Percentiles rank a stretch among this genome's conserved stretches.
Conservation (phyloP, 2,113 vertebrate species). For the Toxotes chatareus region DNA sequence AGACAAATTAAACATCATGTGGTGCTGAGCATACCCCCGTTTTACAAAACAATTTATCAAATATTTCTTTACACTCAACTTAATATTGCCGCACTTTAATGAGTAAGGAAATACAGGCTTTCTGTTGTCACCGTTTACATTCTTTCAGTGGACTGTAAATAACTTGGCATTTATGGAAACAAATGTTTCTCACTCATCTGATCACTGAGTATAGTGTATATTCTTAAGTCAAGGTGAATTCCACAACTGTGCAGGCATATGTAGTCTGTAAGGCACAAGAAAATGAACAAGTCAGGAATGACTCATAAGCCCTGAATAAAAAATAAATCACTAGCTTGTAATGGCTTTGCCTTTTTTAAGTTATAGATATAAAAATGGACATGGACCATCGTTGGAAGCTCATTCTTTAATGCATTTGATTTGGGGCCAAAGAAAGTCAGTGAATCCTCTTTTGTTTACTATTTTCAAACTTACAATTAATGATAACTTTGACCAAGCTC, state of each 20-base stretch:
- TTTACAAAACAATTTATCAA: constrained; percentile 27
- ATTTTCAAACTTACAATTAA: constrained; percentile 32
- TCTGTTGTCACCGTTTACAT: constrained; percentile 28
- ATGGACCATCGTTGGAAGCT: constrained; percentile 12
- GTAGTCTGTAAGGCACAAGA: constrained; percentile 7
- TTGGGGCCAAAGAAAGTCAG: background rate
- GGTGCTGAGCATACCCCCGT: background rate
- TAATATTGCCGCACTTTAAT: constrained; percentile 19
- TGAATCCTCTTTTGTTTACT: constrained; percentile 17
- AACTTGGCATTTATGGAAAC: constrained; percentile 33
- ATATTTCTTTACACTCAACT: background rate
- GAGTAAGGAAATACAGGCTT: constrained; percentile 38
- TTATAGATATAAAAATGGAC: background rate
- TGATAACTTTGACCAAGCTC: background rate
- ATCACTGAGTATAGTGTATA: constrained; percentile 24
- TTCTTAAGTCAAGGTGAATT: constrained; percentile 31
- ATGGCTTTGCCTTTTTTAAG: background rate
- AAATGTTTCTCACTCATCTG: constrained; percentile 39
- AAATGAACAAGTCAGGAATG: constrained; percentile 41
- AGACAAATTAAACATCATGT: constrained; percentile 19
- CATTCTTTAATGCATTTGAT: background rate
- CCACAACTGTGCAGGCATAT: constrained; percentile 12
- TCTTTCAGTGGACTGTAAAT: constrained; percentile 35
- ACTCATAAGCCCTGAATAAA: constrained; percentile 56
- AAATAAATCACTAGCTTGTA: constrained; percentile 53